Conservation (phyloP, 2,888 invertebrate genomes). For the Mimumesa dahlbomi region DNA sequence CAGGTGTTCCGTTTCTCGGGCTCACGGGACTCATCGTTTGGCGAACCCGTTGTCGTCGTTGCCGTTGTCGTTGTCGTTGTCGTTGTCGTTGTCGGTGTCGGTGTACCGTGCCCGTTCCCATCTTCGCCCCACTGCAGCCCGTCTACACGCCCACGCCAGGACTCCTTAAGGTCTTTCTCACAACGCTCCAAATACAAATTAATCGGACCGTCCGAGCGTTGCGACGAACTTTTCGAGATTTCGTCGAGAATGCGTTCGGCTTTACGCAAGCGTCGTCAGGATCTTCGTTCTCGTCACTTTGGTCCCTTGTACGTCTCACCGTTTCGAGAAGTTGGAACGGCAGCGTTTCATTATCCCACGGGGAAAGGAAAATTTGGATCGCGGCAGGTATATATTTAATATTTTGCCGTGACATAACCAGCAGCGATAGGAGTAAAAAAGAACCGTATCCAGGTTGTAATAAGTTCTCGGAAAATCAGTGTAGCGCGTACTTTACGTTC, state of each 20-base stretch:
- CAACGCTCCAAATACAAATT: slow-evolving; percentile 17
- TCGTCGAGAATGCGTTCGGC: too few species aligned
- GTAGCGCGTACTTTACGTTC: slow-evolving; percentile 19
- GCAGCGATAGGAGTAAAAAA: neutral
- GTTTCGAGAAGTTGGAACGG: too few species aligned
- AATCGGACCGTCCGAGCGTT: neutral
- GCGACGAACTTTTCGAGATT: neutral
- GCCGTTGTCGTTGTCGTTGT: slow-evolving; percentile 61
- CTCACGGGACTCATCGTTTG: slow-evolving; percentile 54
- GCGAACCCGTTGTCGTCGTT: slow-evolving; percentile 65
- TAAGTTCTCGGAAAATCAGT: slow-evolving; percentile 50
- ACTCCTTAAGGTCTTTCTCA: slow-evolving; percentile 62
- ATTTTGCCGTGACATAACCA: neutral
- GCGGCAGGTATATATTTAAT: neutral
- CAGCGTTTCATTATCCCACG: too few species aligned
- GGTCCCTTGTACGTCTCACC: too few species aligned
- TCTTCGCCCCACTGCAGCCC: slow-evolving; percentile 58
- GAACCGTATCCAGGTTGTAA: slow-evolving; percentile 11
- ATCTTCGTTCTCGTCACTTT: too few species aligned
- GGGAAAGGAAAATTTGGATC: neutral
- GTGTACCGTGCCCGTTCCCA: slow-evolving; percentile 62
- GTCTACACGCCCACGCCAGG: slow-evolving; percentile 69
- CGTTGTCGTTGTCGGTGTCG: too few species aligned
- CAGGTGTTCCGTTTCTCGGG: slow-evolving; percentile 73
- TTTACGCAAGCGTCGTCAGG: too few species aligned